A percentile compares a stretch with the other conserved stretches of the same genome.
These are phyloP conservation scores for Fukomys damarensis DNA, from an alignment of 2,113 vertebrate genomes.

Conservation along the genomic window DNA sequence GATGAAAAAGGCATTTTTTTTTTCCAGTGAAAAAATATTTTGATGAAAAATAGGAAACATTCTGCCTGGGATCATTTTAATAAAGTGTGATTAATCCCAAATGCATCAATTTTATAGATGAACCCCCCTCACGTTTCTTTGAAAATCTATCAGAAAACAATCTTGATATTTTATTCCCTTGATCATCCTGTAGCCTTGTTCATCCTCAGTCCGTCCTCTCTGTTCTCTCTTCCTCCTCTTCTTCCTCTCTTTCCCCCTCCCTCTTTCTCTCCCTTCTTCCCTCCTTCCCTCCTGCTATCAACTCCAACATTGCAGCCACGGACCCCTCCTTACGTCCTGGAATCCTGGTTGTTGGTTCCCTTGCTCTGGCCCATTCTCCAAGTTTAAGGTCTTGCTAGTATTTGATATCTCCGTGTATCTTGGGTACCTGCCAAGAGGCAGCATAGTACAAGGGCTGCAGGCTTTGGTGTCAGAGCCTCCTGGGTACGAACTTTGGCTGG, in stretches of 20 bases:
- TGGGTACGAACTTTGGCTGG: not conserved
- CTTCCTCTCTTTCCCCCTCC: too few species aligned
- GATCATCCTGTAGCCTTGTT: not conserved
- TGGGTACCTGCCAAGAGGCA: not conserved
- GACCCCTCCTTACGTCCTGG: not conserved
- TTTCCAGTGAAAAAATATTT: not conserved
- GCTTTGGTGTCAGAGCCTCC: not conserved
- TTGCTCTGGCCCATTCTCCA: not conserved
- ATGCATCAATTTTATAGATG: not conserved
- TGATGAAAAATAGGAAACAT: not conserved
- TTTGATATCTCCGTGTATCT: not conserved
- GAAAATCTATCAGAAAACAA: slow-evolving; percentile 7
- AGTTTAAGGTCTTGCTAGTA: slow-evolving; percentile 8
- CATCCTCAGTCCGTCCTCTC: not conserved
- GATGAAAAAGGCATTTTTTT: not conserved
- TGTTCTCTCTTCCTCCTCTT: too few species aligned
- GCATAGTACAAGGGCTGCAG: not conserved
- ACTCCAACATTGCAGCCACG: too few species aligned
- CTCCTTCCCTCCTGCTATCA: not conserved
- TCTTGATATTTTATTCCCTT: not conserved
- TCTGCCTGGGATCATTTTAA: not conserved
- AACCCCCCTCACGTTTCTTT: not conserved
- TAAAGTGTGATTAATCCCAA: slow-evolving; percentile 4
- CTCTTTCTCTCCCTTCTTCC: not conserved
- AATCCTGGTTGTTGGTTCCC: not conserved